phyloP scores from a whole-genome alignment of 2,113 vertebrate species.

The Carassius gibelio region DNA sequence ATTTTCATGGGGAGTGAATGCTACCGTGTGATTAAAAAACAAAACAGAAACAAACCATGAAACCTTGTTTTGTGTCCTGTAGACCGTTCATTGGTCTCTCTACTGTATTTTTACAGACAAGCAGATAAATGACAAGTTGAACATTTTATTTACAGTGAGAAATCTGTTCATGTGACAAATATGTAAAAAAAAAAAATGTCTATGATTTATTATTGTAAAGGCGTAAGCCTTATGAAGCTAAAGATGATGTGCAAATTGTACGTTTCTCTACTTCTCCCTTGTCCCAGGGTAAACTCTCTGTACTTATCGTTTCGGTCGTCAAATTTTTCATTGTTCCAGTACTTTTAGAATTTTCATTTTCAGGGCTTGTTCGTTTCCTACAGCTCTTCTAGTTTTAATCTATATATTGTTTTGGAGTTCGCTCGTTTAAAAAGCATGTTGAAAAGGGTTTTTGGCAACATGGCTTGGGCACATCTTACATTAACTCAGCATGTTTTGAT shows the following conservation, averaged over 20 bases:
- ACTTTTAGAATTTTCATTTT: slow-evolving; percentile 61
- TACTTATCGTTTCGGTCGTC: slow-evolving; percentile 79
- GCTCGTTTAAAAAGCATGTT: slow-evolving; percentile 94
- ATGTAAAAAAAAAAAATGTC: slow-evolving; percentile 83
- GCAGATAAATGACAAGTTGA: slow-evolving; percentile 78
- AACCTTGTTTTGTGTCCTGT: slow-evolving; percentile 89
- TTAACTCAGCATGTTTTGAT: slow-evolving; percentile 98
- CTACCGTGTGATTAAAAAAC: slow-evolving; percentile 81
- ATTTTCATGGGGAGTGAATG: slow-evolving; percentile 99
- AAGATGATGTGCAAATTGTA: slow-evolving; percentile 93
- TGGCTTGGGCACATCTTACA: slow-evolving; percentile 94
- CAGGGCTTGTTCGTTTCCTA: slow-evolving; percentile 82
- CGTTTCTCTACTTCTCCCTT: slow-evolving; percentile 79
- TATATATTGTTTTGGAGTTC: slow-evolving; percentile 60
- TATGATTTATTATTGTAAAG: slow-evolving; percentile 93
- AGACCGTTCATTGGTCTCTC: slow-evolving; percentile 86
- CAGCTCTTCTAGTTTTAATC: slow-evolving; percentile 84
- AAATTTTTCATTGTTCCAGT: slow-evolving; percentile 72
- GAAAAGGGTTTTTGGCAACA: slow-evolving; percentile 96
- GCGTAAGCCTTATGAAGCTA: slow-evolving; percentile 87
- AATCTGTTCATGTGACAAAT: slow-evolving; percentile 89
- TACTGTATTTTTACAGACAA: slow-evolving; percentile 91
- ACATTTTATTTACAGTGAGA: slow-evolving; percentile 81
- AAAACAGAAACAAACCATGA: slow-evolving; percentile 59
- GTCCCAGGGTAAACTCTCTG: slow-evolving; percentile 79